These are phyloP conservation scores for Spea hammondii DNA, from an alignment of 2,797 vertebrate species.

Conservation along the genomic window DNA sequence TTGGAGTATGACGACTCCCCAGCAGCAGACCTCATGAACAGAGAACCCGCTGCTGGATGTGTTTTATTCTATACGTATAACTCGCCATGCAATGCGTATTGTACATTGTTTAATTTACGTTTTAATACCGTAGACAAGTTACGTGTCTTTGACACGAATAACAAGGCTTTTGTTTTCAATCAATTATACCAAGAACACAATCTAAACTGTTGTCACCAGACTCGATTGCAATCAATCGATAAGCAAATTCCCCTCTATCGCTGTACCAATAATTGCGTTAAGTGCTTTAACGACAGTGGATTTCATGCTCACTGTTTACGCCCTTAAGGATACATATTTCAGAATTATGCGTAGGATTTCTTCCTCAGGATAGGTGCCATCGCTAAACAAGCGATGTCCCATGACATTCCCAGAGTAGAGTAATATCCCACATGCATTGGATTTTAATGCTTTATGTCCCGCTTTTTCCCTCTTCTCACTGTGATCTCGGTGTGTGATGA, in stretches of 20 bases:
- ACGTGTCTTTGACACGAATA: neutral
- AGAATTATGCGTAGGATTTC: no score
- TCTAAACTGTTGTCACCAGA: neutral
- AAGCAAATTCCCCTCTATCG: neutral
- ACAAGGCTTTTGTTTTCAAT: neutral
- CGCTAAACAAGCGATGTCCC: no score
- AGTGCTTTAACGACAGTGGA: neutral
- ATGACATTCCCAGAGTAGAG: no score
- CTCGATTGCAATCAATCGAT: neutral
- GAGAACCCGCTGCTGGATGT: neutral
- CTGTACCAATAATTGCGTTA: slow-evolving; percentile 3
- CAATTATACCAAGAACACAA: neutral
- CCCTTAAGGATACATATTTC: no score
- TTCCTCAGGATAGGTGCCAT: no score
- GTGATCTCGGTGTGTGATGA: no score
- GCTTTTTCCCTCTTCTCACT: no score
- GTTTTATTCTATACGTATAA: neutral
- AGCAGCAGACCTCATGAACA: neutral
- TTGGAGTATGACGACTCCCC: neutral
- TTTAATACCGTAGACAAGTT: neutral
- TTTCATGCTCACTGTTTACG: neutral
- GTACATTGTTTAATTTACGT: neutral
- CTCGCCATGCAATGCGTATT: neutral
- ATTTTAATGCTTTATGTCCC: no score
- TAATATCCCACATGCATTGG: no score